Percentiles rank a stretch among this genome's conserved stretches.
Evolutionary conservation across 2,797 vertebrate species (phyloP).

Genomic region (Petrocephalus sullivani): DNA sequence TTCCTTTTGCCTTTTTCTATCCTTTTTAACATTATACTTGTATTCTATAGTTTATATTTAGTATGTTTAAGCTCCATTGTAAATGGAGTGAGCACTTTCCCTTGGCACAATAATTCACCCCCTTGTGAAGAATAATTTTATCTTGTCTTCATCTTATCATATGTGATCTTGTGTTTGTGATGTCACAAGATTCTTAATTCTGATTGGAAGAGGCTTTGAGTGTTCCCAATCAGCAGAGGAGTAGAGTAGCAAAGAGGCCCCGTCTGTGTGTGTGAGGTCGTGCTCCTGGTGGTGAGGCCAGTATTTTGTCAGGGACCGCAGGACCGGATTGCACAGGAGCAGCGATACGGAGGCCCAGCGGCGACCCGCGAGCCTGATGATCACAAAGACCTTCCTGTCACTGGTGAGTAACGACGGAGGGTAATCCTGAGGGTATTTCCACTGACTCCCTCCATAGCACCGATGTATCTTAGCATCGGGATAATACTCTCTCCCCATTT

Average conservation of each 20-base stretch:
- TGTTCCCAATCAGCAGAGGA: neutral
- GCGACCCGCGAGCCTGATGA: neutral
- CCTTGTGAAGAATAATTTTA: neutral
- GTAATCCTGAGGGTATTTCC: slow-evolving; percentile 25
- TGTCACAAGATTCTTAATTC: neutral
- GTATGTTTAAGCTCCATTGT: neutral
- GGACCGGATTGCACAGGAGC: neutral
- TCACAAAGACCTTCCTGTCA: slow-evolving; percentile 23
- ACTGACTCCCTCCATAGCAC: slow-evolving; percentile 25
- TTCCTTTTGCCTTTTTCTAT: neutral
- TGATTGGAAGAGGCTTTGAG: neutral
- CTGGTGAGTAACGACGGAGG: slow-evolving; percentile 26
- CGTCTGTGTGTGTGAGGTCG: neutral
- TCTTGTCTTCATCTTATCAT: neutral
- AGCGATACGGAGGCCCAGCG: slow-evolving; percentile 7
- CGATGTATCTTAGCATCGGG: neutral
- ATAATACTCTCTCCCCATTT: neutral
- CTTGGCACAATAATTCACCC: neutral
- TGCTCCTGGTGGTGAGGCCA: neutral
- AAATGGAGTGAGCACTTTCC: neutral
- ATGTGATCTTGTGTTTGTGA: neutral
- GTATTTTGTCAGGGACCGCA: neutral
- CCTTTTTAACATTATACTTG: neutral
- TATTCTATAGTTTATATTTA: neutral
- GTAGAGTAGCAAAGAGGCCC: neutral